A percentile compares a stretch with the other conserved stretches of the same genome.
phyloP scores from a whole-genome alignment of 2,888 invertebrate species.

The Furcula furcula region DNA sequence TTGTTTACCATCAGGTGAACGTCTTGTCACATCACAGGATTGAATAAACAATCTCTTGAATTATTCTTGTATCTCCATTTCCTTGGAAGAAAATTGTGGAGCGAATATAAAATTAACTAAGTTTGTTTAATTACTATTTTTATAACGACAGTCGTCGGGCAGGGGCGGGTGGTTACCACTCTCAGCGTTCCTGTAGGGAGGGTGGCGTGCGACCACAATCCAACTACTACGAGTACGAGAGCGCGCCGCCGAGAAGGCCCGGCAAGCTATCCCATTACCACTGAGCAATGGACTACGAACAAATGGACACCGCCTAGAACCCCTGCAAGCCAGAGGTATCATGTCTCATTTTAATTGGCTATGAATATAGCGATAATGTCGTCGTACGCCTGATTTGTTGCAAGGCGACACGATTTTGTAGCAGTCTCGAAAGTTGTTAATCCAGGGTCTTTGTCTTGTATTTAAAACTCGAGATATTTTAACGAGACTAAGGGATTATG shows the following conservation, averaged over 20 bases:
- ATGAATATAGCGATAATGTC: no score
- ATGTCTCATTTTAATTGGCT: constrained; percentile 34
- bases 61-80: no score
- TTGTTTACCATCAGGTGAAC: no score
- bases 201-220: constrained; percentile 86
- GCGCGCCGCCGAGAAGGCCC: constrained; percentile 81
- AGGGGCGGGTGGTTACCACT: constrained; percentile 76
- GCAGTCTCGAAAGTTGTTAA: no score
- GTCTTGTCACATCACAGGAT: no score
- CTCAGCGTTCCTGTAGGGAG: constrained; percentile 83
- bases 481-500: no score
- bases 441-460: no score
- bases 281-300: constrained; percentile 47
- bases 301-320: neutral
- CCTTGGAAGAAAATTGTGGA: no score
- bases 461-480: no score
- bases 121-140: constrained; percentile 22
- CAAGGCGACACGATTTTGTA: no score
- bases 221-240: constrained; percentile 93
- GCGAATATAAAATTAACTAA: neutral
- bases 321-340: constrained; percentile 20
- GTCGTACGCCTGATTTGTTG: no score
- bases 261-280: constrained; percentile 78
- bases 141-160: constrained; percentile 58
- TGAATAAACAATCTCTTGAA: no score